These are phyloP conservation scores for Gobius niger DNA, from an alignment of 2,113 vertebrate species.

Conservation along the genomic window DNA sequence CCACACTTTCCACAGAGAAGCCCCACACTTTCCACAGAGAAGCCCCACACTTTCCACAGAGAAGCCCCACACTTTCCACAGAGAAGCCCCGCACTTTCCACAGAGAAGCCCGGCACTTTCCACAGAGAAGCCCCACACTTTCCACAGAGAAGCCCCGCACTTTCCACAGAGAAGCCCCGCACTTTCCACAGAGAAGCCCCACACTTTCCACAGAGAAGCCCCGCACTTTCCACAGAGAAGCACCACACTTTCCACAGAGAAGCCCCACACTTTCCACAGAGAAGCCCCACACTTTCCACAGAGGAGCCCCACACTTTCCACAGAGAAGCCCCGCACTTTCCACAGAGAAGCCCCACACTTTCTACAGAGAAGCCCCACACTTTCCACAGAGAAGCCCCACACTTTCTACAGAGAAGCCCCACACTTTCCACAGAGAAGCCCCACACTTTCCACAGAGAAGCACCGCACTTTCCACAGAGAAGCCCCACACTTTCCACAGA, in stretches of 20 bases:
- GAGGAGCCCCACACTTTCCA: conserved; percentile 24
- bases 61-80: conserved; percentile 27
- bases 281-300: too few relatives aligned
- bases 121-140: conserved; percentile 21
- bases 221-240: too few relatives aligned
- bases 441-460: conserved; percentile 31
- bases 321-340: too few relatives aligned
- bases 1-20: conserved; percentile 30
- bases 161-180: too few relatives aligned
- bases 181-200: conserved; percentile 24
- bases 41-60: conserved; percentile 26
- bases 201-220: conserved; percentile 31
- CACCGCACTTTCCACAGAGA: too few relatives aligned
- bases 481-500: conserved; percentile 26
- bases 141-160: conserved; percentile 30
- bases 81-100: conserved; percentile 25
- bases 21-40: conserved; percentile 29
- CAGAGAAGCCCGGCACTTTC: too few relatives aligned
- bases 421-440: conserved; percentile 27
- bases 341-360: conserved; percentile 21
- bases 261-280: conserved; percentile 26
- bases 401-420: too few relatives aligned
- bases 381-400: conserved; percentile 28
- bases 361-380: conserved; percentile 28
- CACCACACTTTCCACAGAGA: conserved; percentile 29